These are phyloP conservation scores for Conomelus anceps DNA, from an alignment of 2,888 invertebrate species.

Conservation along the genomic window DNA sequence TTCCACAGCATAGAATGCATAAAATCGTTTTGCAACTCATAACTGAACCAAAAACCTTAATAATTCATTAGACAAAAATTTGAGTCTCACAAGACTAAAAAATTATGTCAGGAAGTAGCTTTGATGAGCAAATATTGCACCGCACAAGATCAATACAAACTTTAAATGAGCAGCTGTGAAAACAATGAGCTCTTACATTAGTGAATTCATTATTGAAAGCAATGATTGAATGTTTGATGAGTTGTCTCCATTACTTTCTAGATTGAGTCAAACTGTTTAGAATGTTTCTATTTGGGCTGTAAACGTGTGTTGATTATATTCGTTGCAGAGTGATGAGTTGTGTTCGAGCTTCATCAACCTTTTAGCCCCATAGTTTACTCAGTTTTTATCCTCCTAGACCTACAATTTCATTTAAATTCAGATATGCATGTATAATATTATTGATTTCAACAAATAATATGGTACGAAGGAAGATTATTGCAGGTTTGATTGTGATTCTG, in stretches of 20 bases:
- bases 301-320: background rate
- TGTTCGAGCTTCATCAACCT: too few species aligned
- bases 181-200: background rate
- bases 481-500: background rate
- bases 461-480: background rate
- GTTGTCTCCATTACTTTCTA: background rate
- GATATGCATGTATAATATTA: too few species aligned
- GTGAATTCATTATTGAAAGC: background rate
- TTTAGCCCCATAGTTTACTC: too few species aligned
- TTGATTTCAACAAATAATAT: background rate
- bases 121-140: background rate
- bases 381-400: too few species aligned
- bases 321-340: background rate
- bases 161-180: background rate
- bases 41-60: too few species aligned
- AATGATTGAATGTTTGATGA: background rate
- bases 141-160: background rate
- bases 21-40: too few species aligned
- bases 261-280: background rate
- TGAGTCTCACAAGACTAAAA: too few species aligned
- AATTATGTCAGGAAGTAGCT: background rate
- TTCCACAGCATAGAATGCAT: too few species aligned
- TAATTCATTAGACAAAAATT: too few species aligned
- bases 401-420: too few species aligned
- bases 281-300: background rate